Base-by-base conservation (phyloP, 1,140 invertebrate species). In the Artemia franciscana region DNA sequence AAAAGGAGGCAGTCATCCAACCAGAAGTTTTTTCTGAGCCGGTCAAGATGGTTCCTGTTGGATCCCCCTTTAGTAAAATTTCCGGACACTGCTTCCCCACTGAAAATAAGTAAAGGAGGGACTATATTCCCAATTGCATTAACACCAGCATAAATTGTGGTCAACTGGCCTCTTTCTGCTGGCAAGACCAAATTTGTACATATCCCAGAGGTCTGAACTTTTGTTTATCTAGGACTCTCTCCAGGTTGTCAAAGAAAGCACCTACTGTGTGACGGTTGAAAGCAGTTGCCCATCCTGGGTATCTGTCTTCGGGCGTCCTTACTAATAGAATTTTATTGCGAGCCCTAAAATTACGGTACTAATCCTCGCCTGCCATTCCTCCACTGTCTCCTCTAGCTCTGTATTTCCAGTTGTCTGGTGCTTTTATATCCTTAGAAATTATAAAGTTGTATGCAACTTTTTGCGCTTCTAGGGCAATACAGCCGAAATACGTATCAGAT, bases 251-350 rank as follows among this genome's bases (percentile, higher is more conserved):
- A 68, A 67, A 75, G 69, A 75, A 76, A 27, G 61, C 60, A n/a
- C 27, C 39, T 2, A 74, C 69, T 61, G 75, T 78, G 5, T 39
- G 68, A 76, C 71, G 71, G 66, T 78, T 78, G 65, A 77, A 77
- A 60, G 71, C 73, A 9, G 73, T 75, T 9, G 73, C 72, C 65
- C 75, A 68, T 18, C 71, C 67, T 12, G 75, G 63, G 60, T 73
- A 74, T 12, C 73, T 74, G 65, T 71, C 70, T 64, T 74, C 69
- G 60, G 73, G 72, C 64, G 60, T 68, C 27, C 72, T 66, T 26
- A 76, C 60, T 21, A 73, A 73, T 23, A 78, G 63, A 64, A 63
- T 60, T 23, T 70, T 69, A 62, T 77, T 71, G 66, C 74, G 64
- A 65, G 70, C 71, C 67, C 76, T 69, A 68, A 76, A 77, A 12